Evolutionary conservation across 2,888 invertebrate species (phyloP).

Genomic region (Pseudococcus jackbeardsleyi): DNA sequence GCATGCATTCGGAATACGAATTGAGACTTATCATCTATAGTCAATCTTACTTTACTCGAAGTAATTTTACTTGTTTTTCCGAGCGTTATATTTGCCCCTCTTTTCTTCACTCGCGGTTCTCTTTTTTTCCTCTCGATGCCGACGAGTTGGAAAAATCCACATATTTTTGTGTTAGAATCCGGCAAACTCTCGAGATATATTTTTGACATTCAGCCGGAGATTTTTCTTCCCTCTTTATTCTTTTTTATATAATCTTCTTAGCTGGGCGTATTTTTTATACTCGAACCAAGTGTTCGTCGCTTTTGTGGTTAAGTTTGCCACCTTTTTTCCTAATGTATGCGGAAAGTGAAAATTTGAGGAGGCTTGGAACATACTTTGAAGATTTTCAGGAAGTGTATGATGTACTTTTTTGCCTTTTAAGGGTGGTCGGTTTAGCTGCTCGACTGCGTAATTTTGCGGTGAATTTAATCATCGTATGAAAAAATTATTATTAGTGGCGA

Average conservation of each 20-base stretch:
- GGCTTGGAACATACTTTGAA: not conserved
- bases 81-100: conserved; percentile 52
- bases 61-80: conserved; percentile 62
- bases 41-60: conserved; percentile 61
- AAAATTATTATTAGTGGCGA: not conserved
- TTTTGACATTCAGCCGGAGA: conserved; percentile 39
- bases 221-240: conserved; percentile 1
- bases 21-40: conserved; percentile 59
- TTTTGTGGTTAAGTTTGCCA: not conserved
- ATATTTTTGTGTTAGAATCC: conserved; percentile 19
- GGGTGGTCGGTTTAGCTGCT: no score
- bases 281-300: not conserved
- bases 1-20: conserved; percentile 63
- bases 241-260: conserved; percentile 45
- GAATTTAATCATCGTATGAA: not conserved
- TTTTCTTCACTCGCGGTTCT: not conserved
- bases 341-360: not conserved
- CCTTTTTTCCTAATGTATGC: not conserved
- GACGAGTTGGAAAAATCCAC: conserved; percentile 24
- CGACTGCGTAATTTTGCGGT: not conserved
- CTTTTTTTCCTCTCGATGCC: not conserved
- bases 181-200: not conserved
- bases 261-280: not conserved
- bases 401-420: no score
- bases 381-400: no score